phyloP scores from a whole-genome alignment of 2,113 vertebrate species.

The Odontesthes bonariensis region DNA sequence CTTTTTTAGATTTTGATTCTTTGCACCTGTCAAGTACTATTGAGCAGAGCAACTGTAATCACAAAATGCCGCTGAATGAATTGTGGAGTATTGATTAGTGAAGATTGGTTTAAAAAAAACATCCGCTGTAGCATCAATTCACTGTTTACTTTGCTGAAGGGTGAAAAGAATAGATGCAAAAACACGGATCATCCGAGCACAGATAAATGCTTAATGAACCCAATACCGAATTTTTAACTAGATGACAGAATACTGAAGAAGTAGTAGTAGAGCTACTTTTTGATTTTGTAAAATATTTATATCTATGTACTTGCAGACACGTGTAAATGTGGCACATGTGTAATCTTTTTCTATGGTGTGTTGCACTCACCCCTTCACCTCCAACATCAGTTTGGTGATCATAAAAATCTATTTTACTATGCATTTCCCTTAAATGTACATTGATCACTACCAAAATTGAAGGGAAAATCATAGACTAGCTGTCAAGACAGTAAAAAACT shows the following conservation, averaged over 20 bases:
- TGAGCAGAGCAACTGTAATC: not conserved
- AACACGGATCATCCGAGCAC: not conserved
- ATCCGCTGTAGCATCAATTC: not conserved
- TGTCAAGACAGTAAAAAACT: too few species aligned
- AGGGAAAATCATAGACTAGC: too few species aligned
- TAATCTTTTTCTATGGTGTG: not conserved
- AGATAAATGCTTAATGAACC: not conserved
- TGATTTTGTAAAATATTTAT: not conserved
- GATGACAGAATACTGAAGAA: not conserved
- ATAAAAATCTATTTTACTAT: too few species aligned
- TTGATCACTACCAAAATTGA: too few species aligned
- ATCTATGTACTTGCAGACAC: not conserved
- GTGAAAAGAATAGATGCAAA: not conserved
- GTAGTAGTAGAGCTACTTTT: not conserved
- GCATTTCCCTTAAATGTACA: too few species aligned
- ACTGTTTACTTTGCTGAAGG: not conserved
- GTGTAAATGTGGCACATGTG: too few species aligned
- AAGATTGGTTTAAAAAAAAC: not conserved
- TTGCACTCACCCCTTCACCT: not conserved
- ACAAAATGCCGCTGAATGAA: conserved; percentile 6
- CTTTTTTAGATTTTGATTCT: not conserved
- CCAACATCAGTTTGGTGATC: not conserved
- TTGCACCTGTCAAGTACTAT: not conserved
- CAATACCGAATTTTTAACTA: not conserved
- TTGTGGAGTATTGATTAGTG: not conserved